Evolutionary conservation across 2,888 invertebrate species (phyloP).

Genomic region (Meliscaeva auricollis): DNA sequence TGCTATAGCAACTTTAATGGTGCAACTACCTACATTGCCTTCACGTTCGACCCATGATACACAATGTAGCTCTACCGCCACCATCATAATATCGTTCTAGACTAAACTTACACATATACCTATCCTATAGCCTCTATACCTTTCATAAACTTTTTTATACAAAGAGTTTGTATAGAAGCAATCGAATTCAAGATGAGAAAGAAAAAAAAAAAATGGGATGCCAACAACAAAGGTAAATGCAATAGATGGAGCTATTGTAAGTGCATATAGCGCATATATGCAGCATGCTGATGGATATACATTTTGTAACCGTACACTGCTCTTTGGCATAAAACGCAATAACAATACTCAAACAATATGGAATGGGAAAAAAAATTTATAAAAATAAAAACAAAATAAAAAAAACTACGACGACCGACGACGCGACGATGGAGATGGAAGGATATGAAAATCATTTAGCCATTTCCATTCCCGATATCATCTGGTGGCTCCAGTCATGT

Average conservation of each 20-base stretch:
- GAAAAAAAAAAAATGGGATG: conserved; percentile 49
- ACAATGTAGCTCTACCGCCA: conserved; percentile 29
- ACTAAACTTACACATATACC: neutral
- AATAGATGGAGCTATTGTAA: conserved; percentile 24
- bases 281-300: conserved; percentile 53
- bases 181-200: conserved; percentile 44
- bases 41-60: conserved; percentile 6
- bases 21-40: conserved; percentile 20
- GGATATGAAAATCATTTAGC: conserved; percentile 68
- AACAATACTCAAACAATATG: conserved; percentile 52
- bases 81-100: conserved; percentile 50
- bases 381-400: neutral
- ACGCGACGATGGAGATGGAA: conserved; percentile 29
- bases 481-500: conserved; percentile 55
- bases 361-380: neutral
- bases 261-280: conserved; percentile 24
- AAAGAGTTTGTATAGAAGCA: conserved; percentile 2
- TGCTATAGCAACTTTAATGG: conserved; percentile 4
- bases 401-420: neutral
- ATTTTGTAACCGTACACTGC: conserved; percentile 72
- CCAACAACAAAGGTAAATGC: conserved; percentile 52
- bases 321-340: conserved; percentile 66
- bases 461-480: conserved; percentile 66
- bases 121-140: neutral
- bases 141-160: conserved; percentile 40